Evolutionary conservation across 2,888 invertebrate genomes (phyloP).

Genomic region (Apamea anceps): DNA sequence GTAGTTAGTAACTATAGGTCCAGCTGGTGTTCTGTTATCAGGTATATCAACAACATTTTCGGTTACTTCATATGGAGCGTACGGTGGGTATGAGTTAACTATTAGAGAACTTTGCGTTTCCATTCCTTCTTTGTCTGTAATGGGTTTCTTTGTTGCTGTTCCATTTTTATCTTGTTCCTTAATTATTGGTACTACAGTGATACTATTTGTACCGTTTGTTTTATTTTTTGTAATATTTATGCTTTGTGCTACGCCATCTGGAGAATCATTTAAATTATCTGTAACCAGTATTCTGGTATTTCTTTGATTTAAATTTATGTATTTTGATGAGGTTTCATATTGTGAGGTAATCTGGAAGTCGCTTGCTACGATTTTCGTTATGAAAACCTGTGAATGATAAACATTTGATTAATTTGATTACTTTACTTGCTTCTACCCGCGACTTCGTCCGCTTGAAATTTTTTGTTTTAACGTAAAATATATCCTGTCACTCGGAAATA

Average conservation of each 20-base stretch:
- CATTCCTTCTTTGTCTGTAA: constrained; percentile 38
- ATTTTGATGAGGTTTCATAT: background rate
- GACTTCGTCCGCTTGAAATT: background rate
- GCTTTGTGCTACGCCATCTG: background rate
- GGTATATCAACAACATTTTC: constrained; percentile 81
- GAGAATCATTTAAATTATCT: constrained; percentile 9
- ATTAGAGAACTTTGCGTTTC: constrained; percentile 34
- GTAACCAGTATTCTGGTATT: constrained; percentile 25
- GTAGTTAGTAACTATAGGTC: constrained; percentile 74
- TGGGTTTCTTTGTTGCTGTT: constrained; percentile 20
- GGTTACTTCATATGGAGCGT: constrained; percentile 77
- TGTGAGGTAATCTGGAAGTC: background rate
- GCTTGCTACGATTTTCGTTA: constrained; percentile 35
- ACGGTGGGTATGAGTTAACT: constrained; percentile 34
- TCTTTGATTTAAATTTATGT: background rate
- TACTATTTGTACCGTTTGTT: background rate
- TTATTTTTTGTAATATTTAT: background rate
- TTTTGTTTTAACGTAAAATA: background rate
- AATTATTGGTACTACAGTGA: background rate
- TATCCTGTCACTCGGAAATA: background rate
- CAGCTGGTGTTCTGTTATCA: constrained; percentile 69
- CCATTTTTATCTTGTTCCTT: constrained; percentile 19
- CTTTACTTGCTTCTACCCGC: background rate
- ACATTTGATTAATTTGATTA: background rate
- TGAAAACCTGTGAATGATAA: constrained; percentile 43